Base-by-base conservation (phyloP, 2,113 vertebrate genomes). In the Tinamus guttatus region DNA sequence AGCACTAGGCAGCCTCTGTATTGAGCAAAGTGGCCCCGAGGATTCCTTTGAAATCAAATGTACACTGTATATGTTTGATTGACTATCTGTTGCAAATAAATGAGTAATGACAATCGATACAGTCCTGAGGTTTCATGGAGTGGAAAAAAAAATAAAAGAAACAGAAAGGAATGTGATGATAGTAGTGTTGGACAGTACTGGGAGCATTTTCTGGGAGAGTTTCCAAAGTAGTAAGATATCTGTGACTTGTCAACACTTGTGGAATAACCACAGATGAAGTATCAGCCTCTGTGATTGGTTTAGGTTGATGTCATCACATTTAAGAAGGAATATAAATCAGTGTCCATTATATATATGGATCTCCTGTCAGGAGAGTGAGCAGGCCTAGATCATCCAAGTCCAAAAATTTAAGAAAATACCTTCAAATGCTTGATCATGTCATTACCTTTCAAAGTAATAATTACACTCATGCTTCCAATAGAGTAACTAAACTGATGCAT, bases 331-430 rank as follows among this genome's bases (percentile, higher is more conserved):
- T 7, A 36, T 10, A 43, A n/a, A 24, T 28, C 40, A 22, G 5
- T 25, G 3, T 9, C 9, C 4, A 45, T 45, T 45, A 45, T 27
- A 18, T 36, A 5, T 24, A 51, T 90, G 15, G 28, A 41, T 83
- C 4, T 3, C 1, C 16, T 63, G 13, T 25, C 21, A 27, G 71
- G 52, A 25, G 0, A 79, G 7, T 15, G 15, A 70, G 6, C 1
- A 82, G 47, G 7, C 22, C 65, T 21, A 41, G 70, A 87, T 81
- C 36, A 56, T 59, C 32, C 63, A 85, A 40, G 2, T 7, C 11
- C 9, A 36, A 1, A 17, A n/a, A 13, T 75, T 75, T 45, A n/a
- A 43, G 70, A 87, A 52, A 56, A 14, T 17, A 6, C 6, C 19
- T 21, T 75, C 20, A 71, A 9, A 32, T 20, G 11, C 20, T 59